phyloP scores from a whole-genome alignment of 2,888 invertebrate genomes.

The Agrilus biguttatus region DNA sequence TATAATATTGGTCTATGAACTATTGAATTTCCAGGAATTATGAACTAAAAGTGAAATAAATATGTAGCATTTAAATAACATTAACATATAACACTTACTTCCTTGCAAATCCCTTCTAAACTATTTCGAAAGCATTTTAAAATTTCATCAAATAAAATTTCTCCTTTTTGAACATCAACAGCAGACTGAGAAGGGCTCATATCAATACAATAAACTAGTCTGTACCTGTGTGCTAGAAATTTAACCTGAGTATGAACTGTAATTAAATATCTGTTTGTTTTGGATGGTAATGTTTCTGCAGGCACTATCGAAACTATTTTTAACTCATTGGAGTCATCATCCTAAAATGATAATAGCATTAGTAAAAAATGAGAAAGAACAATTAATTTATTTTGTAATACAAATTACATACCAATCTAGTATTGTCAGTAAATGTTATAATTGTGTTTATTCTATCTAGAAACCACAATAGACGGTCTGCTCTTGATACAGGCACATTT shows the following conservation, averaged over 20 bases:
- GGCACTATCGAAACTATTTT: slow-evolving; percentile 51
- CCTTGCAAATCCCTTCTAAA: slow-evolving; percentile 39
- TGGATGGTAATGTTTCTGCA: slow-evolving; percentile 30
- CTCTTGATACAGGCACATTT: slow-evolving; percentile 56
- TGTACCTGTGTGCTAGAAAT: slow-evolving; percentile 55
- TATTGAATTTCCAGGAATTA: slow-evolving; percentile 47
- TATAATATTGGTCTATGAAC: slow-evolving; percentile 53
- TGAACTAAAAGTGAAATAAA: slow-evolving; percentile 38
- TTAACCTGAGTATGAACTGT: slow-evolving; percentile 43
- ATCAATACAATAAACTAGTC: slow-evolving; percentile 61
- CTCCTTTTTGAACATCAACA: slow-evolving; percentile 46
- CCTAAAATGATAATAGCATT: slow-evolving; percentile 20
- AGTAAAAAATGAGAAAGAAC: not conserved
- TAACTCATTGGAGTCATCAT: slow-evolving; percentile 38
- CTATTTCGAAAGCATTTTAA: slow-evolving; percentile 39
- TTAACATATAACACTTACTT: slow-evolving; percentile 28
- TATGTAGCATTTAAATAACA: not conserved
- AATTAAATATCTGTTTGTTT: slow-evolving; percentile 36
- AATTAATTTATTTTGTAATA: not conserved
- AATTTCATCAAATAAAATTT: slow-evolving; percentile 47
- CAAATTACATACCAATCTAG: slow-evolving; percentile 21
- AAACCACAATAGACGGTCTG: slow-evolving; percentile 60
- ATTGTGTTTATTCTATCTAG: slow-evolving; percentile 49
- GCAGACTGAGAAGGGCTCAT: slow-evolving; percentile 62
- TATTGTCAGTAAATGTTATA: slow-evolving; percentile 33